Evolutionary conservation across 64 coral and sea anemone genomes (phyloP).

Genomic region (Cladopsammia gracilis): DNA sequence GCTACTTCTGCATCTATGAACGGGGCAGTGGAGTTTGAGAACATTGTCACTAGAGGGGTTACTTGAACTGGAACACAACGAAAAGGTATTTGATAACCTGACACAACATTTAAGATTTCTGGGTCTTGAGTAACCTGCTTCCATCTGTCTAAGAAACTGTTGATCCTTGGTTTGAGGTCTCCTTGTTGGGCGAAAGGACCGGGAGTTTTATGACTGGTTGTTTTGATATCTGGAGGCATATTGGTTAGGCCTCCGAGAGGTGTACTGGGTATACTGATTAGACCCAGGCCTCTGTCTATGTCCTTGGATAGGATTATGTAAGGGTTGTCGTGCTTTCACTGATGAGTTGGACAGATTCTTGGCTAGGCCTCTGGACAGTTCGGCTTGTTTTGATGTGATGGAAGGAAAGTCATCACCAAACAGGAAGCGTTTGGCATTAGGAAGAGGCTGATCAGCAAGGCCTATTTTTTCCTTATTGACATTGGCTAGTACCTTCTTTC

Average conservation of each 20-base stretch:
- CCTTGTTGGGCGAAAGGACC: constrained; percentile 25
- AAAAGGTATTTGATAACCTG: neutral
- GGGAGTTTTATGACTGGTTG: constrained; percentile 8
- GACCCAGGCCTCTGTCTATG: neutral
- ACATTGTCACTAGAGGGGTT: neutral
- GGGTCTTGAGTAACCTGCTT: constrained; percentile 1
- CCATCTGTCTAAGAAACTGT: neutral
- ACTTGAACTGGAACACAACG: neutral
- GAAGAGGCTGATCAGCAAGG: constrained; percentile 38
- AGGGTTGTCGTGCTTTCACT: constrained; percentile 1
- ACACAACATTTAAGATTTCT: constrained; percentile 12
- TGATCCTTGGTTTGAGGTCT: constrained; percentile 19
- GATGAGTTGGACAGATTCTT: constrained; percentile 18
- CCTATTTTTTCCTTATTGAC: constrained; percentile 47
- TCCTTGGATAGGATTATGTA: neutral
- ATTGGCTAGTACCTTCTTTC: neutral
- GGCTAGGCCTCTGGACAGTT: constrained; percentile 34
- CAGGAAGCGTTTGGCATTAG: constrained; percentile 51
- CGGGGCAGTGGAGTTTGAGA: neutral
- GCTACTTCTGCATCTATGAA: neutral
- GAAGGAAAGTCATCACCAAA: constrained; percentile 62
- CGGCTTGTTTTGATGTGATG: constrained; percentile 46
- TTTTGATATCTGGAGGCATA: neutral
- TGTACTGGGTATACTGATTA: no score
- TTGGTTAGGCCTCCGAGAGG: no score